These are phyloP conservation scores for Tyto alba DNA, from an alignment of 2,113 vertebrate species.

Conservation along the genomic window DNA sequence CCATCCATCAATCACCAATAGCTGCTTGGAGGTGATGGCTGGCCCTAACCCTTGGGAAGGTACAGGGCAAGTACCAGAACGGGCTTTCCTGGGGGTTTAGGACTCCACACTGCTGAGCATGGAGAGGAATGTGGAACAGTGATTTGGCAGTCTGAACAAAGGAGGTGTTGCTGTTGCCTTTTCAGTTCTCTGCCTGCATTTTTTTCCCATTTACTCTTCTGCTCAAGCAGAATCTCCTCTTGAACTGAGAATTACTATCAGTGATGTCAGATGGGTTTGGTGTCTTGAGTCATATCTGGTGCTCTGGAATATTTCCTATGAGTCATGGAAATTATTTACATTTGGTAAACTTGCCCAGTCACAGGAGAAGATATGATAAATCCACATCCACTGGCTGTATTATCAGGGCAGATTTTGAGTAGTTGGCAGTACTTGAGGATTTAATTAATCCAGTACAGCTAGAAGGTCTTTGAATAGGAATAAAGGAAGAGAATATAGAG, in stretches of 20 bases:
- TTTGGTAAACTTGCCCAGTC: neutral
- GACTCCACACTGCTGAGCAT: neutral
- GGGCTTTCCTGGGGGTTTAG: neutral
- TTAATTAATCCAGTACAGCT: neutral
- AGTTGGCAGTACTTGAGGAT: neutral
- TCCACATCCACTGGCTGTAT: neutral
- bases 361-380: neutral
- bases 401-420: neutral
- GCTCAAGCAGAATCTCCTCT: neutral
- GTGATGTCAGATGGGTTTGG: slow-evolving; percentile 4
- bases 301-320: neutral
- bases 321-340: neutral
- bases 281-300: neutral
- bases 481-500: neutral
- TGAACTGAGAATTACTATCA: neutral
- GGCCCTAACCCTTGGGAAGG: neutral
- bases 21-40: neutral
- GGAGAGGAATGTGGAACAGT: neutral
- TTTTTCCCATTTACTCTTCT: neutral
- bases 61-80: neutral
- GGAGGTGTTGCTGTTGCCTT: neutral
- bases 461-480: neutral
- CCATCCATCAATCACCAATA: neutral
- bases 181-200: neutral
- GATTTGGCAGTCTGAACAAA: neutral